Evolutionary conservation across 2,113 vertebrate species (phyloP).

Genomic region (Pithys albifrons): DNA sequence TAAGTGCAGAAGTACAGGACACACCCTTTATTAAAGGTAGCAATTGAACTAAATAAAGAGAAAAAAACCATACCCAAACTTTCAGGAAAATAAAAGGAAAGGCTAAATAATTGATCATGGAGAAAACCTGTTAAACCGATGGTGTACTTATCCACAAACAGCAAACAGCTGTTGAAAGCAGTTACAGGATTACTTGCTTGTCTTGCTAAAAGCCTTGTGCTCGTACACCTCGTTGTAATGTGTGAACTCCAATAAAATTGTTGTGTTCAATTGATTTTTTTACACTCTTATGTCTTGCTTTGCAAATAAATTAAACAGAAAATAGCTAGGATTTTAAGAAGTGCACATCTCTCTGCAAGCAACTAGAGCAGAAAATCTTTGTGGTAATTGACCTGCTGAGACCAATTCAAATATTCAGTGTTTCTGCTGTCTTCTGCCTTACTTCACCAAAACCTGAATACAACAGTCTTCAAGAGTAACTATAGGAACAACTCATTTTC

Average conservation of each 20-base stretch:
- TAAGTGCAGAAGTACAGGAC: background rate
- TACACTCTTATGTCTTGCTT: background rate
- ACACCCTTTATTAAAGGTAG: background rate
- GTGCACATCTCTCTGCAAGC: background rate
- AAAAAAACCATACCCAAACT: background rate
- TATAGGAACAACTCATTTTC: background rate
- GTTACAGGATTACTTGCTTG: background rate
- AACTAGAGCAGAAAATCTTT: constrained; percentile 47
- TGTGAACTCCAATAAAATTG: background rate
- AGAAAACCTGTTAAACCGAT: background rate
- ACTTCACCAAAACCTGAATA: background rate
- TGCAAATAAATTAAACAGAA: constrained; percentile 41
- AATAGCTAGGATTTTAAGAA: constrained; percentile 25
- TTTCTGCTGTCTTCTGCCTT: background rate
- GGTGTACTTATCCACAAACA: background rate
- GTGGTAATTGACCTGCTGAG: constrained; percentile 30
- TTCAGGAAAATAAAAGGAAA: background rate
- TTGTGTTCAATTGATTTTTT: constrained; percentile 32
- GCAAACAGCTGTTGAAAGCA: background rate
- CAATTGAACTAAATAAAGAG: background rate
- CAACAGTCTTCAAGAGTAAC: background rate
- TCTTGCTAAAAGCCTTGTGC: background rate
- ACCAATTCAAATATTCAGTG: constrained; percentile 26
- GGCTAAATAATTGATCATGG: background rate
- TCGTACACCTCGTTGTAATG: background rate